Evolutionary conservation across 1,140 invertebrate species (phyloP), one percentile per base, ranked within the genome.

Genomic region (Drosophila cardini): DNA sequence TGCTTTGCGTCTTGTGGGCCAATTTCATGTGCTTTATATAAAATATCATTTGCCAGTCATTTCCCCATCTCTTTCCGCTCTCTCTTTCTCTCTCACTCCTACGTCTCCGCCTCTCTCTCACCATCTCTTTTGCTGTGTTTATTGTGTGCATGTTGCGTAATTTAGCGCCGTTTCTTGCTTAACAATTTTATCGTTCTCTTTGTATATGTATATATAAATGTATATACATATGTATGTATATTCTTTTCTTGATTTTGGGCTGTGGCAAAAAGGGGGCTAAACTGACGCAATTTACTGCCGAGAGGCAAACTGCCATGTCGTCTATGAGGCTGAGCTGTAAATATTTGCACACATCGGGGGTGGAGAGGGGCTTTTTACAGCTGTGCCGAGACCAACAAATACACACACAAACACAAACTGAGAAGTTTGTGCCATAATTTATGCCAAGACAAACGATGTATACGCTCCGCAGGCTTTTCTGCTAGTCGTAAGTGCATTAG

Each of bases 141-240:
- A 64, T 61, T 79, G 72, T 73, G 53, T 67, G 63, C 63, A 52
- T 64, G 69, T 86, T 82, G 72, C 69, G 82, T 86, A 87, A 86
- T 86, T 86, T 76, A 82, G 77, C 83, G 50, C 48, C 61, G 69
- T 62, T 71, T 80, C 72, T 87, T 87, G 83, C 53, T 83, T 87
- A 83, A 77, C 83, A 89, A 83, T 89, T 87, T 87, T 80, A 89
- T 86, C 78, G 70, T 53, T 46, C 53, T 55, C 30, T 65, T 40
- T 26, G 21, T 26, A 26, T 26, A n/a, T n/a, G n/a, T n/a, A n/a
- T n/a, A n/a, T n/a, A n/a, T n/a, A n/a, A n/a, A n/a, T n/a, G n/a
- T n/a, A n/a, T n/a, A n/a, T n/a, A 4, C 4, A 4, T 26, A 5
- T 4, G 21, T 26, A 26, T 26, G 16, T 48, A 36, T 38, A 32